Base-by-base conservation (phyloP, 2,113 vertebrate genomes). In the Saccopteryx bilineata region DNA sequence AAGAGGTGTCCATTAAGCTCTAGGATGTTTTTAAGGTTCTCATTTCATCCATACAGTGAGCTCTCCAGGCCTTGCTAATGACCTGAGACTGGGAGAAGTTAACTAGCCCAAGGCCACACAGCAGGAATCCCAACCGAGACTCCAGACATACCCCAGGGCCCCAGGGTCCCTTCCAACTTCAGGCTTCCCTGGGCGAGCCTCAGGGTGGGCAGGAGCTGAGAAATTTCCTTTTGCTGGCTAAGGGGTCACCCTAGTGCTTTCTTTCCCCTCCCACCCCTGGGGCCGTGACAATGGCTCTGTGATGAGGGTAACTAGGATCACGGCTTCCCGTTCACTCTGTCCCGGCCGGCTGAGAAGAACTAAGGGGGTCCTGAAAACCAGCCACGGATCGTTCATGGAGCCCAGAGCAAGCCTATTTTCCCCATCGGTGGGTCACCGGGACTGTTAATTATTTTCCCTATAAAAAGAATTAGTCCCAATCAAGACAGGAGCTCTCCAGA, bases 381-480 rank as follows among this genome's bases (percentile, higher is more conserved):
- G 9, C 1, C 80, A n/a, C 14, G 87, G 90, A 96, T 97, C 97
- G 97, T 97, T 94, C 97, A 97, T 68, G 91, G 95, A 69, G 39
- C 97, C 95, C 97, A 91, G 97, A 96, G 93, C 72, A 79, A 50
- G 52, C 86, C 96, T 93, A 72, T 85, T 92, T 75, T 24, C 65
- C 52, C 75, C 54, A 52, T 13, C 1, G 0, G 18, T 95, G 92
- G 97, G 97, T 98, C 93, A 74, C 86, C 11, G 50, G 87, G 93
- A 96, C 97, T 97, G 97, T 98, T 98, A 95, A 98, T 98, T 98
- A 97, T 98, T 98, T 97, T 97, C 97, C 98, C 98, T 97, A 98
- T 97, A 97, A 98, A 98, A 98, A 98, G 97, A 98, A 98, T 98
- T 98, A 98, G 97, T 97, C 97, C 97, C 97, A 98, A 98, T 98